Percentiles rank a stretch among this genome's conserved stretches.
Evolutionary conservation across 37 sponge, comb jelly and placozoan species (phyloP).

Genomic region (Hexactinellida sp.): DNA sequence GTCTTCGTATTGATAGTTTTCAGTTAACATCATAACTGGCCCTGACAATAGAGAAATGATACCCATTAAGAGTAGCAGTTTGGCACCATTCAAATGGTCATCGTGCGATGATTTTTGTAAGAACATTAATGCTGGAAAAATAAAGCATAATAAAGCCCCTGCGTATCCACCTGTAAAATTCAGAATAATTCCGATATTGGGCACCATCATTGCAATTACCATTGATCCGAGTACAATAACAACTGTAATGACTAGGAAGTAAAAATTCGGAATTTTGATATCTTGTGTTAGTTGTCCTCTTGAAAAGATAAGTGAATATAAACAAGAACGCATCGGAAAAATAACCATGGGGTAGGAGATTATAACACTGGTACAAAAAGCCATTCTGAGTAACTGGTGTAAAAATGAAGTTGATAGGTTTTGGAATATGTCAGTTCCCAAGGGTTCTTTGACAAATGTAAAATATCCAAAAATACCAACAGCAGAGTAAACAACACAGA

Average conservation of each 20-base stretch:
- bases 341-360: conserved; percentile 1
- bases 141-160: neutral
- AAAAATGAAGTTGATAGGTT: neutral
- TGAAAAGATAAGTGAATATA: neutral
- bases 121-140: neutral
- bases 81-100: neutral
- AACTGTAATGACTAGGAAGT: neutral
- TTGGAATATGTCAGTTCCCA: neutral
- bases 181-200: neutral
- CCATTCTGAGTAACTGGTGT: neutral
- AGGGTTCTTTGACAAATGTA: neutral
- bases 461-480: neutral
- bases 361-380: neutral
- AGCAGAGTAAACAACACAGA: neutral
- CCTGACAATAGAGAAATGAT: neutral
- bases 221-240: neutral
- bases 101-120: neutral
- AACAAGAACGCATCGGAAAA: neutral
- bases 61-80: neutral
- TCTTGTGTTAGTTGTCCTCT: neutral
- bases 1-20: neutral
- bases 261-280: neutral
- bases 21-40: neutral
- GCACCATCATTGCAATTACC: neutral
- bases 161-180: neutral